Evolutionary conservation across 2,888 invertebrate species (phyloP).

Genomic region (Ormyrus pomaceus): DNA sequence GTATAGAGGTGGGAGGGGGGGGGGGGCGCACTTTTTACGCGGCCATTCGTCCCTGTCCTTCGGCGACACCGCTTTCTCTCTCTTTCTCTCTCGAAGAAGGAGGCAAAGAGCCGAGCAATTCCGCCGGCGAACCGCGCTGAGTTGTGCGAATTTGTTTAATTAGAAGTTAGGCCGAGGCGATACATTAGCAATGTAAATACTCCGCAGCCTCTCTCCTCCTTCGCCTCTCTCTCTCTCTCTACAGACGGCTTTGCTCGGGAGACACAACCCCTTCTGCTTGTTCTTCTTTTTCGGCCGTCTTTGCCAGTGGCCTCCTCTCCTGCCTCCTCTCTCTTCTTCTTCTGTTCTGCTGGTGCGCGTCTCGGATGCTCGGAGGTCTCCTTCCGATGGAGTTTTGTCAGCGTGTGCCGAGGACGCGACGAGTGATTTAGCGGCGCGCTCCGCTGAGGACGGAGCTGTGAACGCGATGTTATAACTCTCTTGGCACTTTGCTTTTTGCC

Average conservation of each 20-base stretch:
- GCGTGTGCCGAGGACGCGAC: not conserved
- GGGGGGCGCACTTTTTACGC: not conserved
- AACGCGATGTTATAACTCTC: no score
- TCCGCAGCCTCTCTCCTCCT: not conserved
- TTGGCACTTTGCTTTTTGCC: no score
- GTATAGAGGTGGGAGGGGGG: not conserved
- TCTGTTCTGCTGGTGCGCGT: not conserved
- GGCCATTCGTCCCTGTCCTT: not conserved
- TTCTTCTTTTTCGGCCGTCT: not conserved
- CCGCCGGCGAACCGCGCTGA: conserved; percentile 67
- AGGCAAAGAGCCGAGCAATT: conserved; percentile 62
- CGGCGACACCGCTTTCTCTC: not conserved
- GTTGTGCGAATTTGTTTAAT: conserved; percentile 75
- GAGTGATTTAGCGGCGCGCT: no score
- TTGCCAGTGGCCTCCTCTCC: not conserved
- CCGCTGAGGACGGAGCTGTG: no score
- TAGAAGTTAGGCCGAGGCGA: conserved; percentile 74
- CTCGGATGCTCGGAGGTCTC: not conserved
- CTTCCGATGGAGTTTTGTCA: not conserved
- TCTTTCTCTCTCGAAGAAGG: not conserved
- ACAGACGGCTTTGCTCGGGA: not conserved
- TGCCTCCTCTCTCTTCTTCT: not conserved
- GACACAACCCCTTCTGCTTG: not conserved
- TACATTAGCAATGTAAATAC: conserved; percentile 75
- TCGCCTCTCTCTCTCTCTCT: not conserved